Base-by-base conservation (phyloP, 1,140 invertebrate genomes). In the Pseudomyrmex concolor region DNA sequence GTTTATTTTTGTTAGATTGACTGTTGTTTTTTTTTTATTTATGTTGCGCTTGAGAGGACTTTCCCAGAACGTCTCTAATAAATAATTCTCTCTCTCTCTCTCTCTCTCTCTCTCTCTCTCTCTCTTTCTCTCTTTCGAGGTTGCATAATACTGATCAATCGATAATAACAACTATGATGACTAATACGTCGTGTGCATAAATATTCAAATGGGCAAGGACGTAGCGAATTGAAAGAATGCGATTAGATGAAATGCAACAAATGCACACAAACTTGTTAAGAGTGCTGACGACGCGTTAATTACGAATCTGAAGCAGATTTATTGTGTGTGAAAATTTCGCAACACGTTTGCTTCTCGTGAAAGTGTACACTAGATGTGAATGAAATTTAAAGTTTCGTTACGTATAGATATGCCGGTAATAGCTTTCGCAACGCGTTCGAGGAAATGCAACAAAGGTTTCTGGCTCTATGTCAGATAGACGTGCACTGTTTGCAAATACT, bases 401-500 rank as follows among this genome's bases (percentile, higher is more conserved):
- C 54, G 22, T 34, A 70, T 54, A 71, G 66, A 70, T 45, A 48
- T 73, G 70, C 51, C 62, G 17, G 55, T 87, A 87, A 87, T 84
- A 70, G 82, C 81, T 60, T 70, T 64, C 67, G 25, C 22, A 70
- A 80, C n/a, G 48, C 55, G 54, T 63, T 66, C 54, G 63, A 57
- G 59, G 67, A 87, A 84, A 77, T 67, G 73, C 82, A 74, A 87
- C 77, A 87, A 87, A 84, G 83, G 85, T 84, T 80, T 13, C 72
- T 19, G 70, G 74, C 70, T 87, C 86, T 87, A 81, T 87, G 84
- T 87, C 85, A 84, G 63, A 51, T 84, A 72, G 54, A 77, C 85
- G 85, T 84, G 85, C 83, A 74, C 74, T 51, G 85, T 50, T 84
- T 87, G 54, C 85, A 70, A 87, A 87, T 72, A 87, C 80, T 76